Conservation (phyloP, 2,113 vertebrate species). For the Aleadryas rufinucha region DNA sequence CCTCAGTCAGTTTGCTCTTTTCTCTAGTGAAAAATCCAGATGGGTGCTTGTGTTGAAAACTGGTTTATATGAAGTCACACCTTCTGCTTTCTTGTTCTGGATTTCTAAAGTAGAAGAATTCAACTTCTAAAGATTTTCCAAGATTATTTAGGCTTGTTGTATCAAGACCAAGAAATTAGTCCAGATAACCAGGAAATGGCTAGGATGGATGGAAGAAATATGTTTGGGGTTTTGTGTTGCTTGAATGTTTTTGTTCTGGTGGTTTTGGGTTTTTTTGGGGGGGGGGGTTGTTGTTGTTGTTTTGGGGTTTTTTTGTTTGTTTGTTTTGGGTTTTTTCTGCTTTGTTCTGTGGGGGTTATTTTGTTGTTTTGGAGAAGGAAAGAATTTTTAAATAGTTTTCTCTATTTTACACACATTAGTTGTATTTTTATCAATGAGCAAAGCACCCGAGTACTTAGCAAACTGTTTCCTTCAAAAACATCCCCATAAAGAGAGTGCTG, state of each 20-base stretch:
- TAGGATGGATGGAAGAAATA: not conserved
- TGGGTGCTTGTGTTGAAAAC: not conserved
- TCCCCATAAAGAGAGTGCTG: not conserved
- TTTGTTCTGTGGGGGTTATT: not conserved
- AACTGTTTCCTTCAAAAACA: not conserved
- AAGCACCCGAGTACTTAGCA: not conserved
- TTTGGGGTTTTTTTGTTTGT: not conserved
- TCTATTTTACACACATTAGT: not conserved
- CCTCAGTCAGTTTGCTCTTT: not conserved
- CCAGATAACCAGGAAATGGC: not conserved
- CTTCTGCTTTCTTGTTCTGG: not conserved
- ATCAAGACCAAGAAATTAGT: not conserved
- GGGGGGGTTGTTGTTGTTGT: not conserved
- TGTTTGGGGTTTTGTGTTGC: not conserved
- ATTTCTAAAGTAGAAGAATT: not conserved
- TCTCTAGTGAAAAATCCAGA: not conserved
- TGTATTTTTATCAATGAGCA: not conserved
- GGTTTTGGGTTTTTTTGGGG: not conserved
- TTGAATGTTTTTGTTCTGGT: not conserved
- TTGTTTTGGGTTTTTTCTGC: not conserved
- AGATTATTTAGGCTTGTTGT: not conserved
- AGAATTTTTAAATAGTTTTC: not conserved
- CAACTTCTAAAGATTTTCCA: not conserved
- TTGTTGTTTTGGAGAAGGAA: not conserved
- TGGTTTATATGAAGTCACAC: not conserved